phyloP scores from a whole-genome alignment of 1,140 invertebrate genomes.

The Palaemon carinicauda region DNA sequence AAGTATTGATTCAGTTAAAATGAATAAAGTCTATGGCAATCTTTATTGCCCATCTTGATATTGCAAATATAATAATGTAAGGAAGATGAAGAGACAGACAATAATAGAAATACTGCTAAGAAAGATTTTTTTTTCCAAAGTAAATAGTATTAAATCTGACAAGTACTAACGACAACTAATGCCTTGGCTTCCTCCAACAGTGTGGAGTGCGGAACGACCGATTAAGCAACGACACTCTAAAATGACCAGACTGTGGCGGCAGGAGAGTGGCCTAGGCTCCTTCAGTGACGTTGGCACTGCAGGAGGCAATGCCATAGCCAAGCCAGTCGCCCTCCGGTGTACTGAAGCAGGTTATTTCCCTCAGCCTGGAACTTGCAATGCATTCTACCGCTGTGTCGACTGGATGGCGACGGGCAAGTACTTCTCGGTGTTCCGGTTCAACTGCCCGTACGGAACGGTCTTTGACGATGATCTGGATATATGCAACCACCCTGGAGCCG shows the following conservation, averaged over 20 bases:
- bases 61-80: too few species aligned
- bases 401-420: constrained; percentile 68
- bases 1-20: too few species aligned
- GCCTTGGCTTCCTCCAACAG: background rate
- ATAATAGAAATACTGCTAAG: too few species aligned
- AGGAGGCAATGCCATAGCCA: background rate
- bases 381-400: constrained; percentile 79
- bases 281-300: constrained; percentile 4
- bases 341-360: constrained; percentile 73
- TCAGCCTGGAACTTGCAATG: constrained; percentile 73
- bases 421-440: constrained; percentile 68
- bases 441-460: constrained; percentile 63
- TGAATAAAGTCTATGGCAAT: too few species aligned
- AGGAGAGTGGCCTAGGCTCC: constrained; percentile 1
- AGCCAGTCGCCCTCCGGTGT: constrained; percentile 63
- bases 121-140: too few species aligned
- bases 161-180: too few species aligned
- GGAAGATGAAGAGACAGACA: too few species aligned
- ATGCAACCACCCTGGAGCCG: constrained; percentile 57
- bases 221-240: background rate
- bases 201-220: background rate
- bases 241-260: constrained; percentile 12
- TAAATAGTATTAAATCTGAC: too few species aligned
- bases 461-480: constrained; percentile 64
- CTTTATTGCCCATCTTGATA: too few species aligned